These are phyloP conservation scores for Dromaius novaehollandiae DNA, from an alignment of 2,113 vertebrate genomes.

Conservation along the genomic window DNA sequence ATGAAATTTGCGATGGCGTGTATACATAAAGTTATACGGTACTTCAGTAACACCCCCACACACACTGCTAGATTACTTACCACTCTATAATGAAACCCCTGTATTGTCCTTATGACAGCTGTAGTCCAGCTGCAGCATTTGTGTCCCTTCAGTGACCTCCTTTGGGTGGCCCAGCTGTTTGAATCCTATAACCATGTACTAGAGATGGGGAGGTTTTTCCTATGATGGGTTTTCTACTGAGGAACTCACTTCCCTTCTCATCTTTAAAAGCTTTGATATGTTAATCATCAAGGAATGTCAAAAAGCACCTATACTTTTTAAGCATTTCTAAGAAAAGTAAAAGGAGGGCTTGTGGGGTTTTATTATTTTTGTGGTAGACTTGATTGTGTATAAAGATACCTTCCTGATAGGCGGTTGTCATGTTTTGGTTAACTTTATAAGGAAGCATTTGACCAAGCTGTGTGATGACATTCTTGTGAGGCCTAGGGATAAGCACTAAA, in stretches of 20 bases:
- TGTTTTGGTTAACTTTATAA: not conserved
- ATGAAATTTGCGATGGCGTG: not conserved
- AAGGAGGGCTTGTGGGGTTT: not conserved
- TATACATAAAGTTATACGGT: not conserved
- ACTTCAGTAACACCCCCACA: not conserved
- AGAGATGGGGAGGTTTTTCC: not conserved
- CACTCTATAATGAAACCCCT: not conserved
- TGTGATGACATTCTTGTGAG: not conserved
- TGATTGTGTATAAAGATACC: not conserved
- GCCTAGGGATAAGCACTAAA: not conserved
- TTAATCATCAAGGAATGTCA: not conserved
- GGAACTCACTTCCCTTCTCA: not conserved
- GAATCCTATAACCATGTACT: not conserved
- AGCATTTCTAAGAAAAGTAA: not conserved
- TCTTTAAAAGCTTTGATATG: not conserved
- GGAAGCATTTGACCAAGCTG: not conserved
- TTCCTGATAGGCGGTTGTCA: not conserved
- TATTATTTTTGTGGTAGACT: not conserved
- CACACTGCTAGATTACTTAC: not conserved
- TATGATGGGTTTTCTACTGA: not conserved
- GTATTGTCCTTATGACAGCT: not conserved
- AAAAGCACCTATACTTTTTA: not conserved
- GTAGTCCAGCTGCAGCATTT: conserved; percentile 35
- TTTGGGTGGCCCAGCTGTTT: conserved; percentile 25
- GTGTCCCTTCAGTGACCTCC: conserved; percentile 38